Evolutionary conservation across 2,888 invertebrate species (phyloP).

Genomic region (Aspidapion aeneum): DNA sequence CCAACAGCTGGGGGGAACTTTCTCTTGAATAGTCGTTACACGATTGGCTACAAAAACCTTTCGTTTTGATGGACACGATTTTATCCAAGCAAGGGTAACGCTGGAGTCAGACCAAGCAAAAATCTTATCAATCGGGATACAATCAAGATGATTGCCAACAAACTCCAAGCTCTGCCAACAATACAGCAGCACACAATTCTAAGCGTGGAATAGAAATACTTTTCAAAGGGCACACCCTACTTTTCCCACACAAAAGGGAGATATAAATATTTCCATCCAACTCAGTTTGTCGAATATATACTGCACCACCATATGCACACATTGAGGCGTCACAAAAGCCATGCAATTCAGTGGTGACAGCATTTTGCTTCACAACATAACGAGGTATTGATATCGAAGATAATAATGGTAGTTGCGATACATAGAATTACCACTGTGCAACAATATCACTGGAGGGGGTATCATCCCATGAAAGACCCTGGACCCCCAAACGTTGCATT

Average conservation of each 20-base stretch:
- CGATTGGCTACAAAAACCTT: conserved; percentile 16
- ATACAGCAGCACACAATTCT: not conserved
- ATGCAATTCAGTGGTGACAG: not conserved
- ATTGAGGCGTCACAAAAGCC: not conserved
- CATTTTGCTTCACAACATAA: not conserved
- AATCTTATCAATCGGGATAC: conserved; percentile 3
- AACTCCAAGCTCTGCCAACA: not conserved
- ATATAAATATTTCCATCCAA: not conserved
- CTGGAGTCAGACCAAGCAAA: conserved; percentile 13
- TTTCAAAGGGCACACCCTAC: conserved; percentile 4
- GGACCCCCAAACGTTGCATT: not conserved
- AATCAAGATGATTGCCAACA: not conserved
- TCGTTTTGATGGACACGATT: conserved; percentile 3
- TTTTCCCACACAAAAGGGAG: conserved; percentile 13
- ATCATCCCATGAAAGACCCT: not conserved
- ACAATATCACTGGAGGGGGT: not conserved
- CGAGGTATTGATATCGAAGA: not conserved
- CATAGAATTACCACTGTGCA: not conserved
- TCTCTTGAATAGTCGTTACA: conserved; percentile 15
- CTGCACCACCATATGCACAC: not conserved
- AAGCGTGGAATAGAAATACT: not conserved
- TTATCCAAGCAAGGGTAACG: conserved; percentile 9
- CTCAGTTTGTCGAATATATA: not conserved
- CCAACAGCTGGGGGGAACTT: not conserved
- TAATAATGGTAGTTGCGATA: not conserved